These are phyloP conservation scores for Astreopora myriophthalma DNA, from an alignment of 64 coral and sea anemone species.

Conservation along the genomic window DNA sequence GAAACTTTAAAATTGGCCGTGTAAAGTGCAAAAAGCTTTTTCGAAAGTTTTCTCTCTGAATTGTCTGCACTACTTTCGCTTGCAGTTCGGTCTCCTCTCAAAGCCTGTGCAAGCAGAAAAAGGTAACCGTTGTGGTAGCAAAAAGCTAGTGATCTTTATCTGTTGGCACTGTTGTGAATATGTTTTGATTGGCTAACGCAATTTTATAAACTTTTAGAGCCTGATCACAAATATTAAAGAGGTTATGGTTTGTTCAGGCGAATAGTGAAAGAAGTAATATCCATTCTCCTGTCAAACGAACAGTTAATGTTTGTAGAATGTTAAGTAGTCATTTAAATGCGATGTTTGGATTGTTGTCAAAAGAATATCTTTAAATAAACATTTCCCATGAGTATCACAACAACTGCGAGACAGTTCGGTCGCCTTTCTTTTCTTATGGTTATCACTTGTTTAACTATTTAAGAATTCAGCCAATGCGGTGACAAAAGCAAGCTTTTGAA, in stretches of 20 bases:
- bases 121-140: no score
- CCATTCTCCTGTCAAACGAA: background rate
- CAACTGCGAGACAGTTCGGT: background rate
- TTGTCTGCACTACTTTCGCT: no score
- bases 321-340: background rate
- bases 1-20: no score
- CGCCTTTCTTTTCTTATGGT: conserved; percentile 5
- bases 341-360: background rate
- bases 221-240: background rate
- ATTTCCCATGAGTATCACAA: background rate
- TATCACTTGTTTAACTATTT: background rate
- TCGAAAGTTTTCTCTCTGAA: no score
- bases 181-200: no score
- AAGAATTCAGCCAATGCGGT: background rate
- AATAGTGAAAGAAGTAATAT: background rate
- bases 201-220: no score
- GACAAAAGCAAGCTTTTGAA: background rate
- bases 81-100: no score
- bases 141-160: no score
- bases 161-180: no score
- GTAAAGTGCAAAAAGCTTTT: no score
- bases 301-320: background rate
- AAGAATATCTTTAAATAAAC: background rate
- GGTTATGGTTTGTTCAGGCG: background rate
- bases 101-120: no score